Evolutionary conservation across 2,888 invertebrate species (phyloP).

Genomic region (Dynastes tityus): DNA sequence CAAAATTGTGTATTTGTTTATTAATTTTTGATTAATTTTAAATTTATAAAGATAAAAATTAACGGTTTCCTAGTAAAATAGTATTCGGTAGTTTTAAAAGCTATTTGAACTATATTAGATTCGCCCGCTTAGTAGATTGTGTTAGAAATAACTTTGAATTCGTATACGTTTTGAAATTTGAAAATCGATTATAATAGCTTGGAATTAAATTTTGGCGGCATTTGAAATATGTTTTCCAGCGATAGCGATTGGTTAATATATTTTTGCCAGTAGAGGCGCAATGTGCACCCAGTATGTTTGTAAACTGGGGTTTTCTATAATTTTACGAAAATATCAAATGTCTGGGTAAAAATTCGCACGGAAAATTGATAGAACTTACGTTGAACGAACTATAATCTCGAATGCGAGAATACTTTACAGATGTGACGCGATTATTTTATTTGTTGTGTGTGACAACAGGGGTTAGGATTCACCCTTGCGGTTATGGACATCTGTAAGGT

Average conservation of each 20-base stretch:
- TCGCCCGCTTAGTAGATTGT: neutral
- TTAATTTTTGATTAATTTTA: neutral
- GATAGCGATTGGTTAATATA: conserved; percentile 59
- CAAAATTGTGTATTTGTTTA: neutral
- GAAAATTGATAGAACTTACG: conserved; percentile 52
- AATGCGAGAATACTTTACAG: conserved; percentile 28
- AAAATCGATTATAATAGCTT: neutral
- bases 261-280: conserved; percentile 68
- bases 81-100: neutral
- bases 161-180: neutral
- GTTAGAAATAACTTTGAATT: neutral
- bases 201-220: conserved; percentile 60
- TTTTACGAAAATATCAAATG: conserved; percentile 67
- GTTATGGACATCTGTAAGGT: conserved; percentile 66
- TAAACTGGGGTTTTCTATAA: conserved; percentile 72
- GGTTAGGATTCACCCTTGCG: conserved; percentile 71
- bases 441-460: conserved; percentile 65
- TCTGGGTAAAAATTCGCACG: conserved; percentile 54
- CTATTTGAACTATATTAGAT: neutral
- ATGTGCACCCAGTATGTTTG: conserved; percentile 72
- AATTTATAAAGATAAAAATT: neutral
- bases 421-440: conserved; percentile 51
- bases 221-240: conserved; percentile 47
- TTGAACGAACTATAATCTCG: conserved; percentile 19
- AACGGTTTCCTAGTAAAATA: neutral